Evolutionary conservation across 2,113 vertebrate genomes (phyloP).

Genomic region (Nothoprocta perdicaria): DNA sequence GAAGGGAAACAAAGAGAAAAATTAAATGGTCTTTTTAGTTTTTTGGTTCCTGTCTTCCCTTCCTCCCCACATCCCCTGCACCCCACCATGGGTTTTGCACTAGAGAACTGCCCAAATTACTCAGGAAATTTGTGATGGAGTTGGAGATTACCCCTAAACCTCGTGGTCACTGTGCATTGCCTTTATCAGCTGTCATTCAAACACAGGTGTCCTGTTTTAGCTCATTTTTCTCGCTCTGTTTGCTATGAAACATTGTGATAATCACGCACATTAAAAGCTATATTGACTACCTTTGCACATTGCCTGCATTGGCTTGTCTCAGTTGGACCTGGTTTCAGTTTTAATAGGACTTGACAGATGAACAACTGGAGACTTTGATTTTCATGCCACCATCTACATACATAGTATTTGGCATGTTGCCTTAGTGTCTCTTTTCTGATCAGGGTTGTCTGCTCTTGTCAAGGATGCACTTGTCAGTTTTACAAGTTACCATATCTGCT

Average conservation of each 20-base stretch:
- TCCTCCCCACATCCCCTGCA: no score
- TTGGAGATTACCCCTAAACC: background rate
- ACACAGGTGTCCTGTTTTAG: background rate
- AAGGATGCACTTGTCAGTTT: background rate
- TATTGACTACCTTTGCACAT: background rate
- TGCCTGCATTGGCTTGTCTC: background rate
- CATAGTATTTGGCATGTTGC: conserved; percentile 14
- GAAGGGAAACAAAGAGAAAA: background rate
- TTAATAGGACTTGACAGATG: conserved; percentile 30
- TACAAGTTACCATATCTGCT: conserved; percentile 21
- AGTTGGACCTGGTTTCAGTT: background rate
- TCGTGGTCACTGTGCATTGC: background rate
- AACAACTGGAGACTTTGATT: background rate
- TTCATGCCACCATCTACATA: background rate
- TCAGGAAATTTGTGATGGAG: background rate
- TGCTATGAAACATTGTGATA: background rate
- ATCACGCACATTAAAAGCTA: background rate
- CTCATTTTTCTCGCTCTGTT: background rate
- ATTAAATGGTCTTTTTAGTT: background rate
- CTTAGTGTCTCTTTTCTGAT: conserved; percentile 12
- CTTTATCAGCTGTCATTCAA: background rate
- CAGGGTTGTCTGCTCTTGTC: conserved; percentile 23
- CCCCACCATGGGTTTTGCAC: background rate
- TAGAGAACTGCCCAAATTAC: background rate
- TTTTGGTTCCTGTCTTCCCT: background rate